Conservation (phyloP, 1,140 invertebrate genomes). For the Scaptomyza graminum region DNA sequence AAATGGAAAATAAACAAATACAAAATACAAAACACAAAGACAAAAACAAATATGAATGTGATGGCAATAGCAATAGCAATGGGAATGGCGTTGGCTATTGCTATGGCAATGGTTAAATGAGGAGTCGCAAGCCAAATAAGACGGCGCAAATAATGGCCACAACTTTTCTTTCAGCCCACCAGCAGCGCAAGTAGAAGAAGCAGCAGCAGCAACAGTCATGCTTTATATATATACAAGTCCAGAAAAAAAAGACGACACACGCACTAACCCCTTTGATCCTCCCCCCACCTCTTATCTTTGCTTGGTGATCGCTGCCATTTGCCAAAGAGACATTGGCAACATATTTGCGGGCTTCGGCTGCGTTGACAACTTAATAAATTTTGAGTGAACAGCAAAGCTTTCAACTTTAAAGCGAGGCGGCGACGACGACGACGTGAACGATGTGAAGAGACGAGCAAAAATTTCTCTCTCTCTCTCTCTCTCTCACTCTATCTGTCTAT, state of each 20-base stretch:
- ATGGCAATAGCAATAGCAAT: conserved; percentile 12
- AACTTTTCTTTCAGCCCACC: conserved; percentile 44
- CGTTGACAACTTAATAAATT: conserved; percentile 82
- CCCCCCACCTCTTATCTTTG: not conserved
- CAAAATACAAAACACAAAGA: conserved; percentile 19
- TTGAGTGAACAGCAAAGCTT: conserved; percentile 47
- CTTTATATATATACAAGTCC: conserved; percentile 2
- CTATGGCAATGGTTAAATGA: conserved; percentile 3
- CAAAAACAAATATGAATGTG: conserved; percentile 33
- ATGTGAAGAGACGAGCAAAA: conserved; percentile 23
- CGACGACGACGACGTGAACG: not conserved
- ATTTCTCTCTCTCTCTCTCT: too few species aligned
- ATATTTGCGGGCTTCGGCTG: conserved; percentile 60
- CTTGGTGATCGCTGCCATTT: conserved; percentile 11
- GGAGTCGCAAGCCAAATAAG: conserved; percentile 49
- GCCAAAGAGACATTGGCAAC: conserved; percentile 64
- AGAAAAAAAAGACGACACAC: conserved; percentile 22
- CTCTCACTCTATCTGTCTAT: conserved; percentile 2
- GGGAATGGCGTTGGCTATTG: conserved; percentile 11
- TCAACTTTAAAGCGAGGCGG: conserved; percentile 18
- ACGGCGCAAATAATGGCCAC: conserved; percentile 53
- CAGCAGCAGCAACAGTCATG: too few species aligned
- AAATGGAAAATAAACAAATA: conserved; percentile 4
- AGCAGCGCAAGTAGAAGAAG: conserved; percentile 31
- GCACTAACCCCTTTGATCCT: not conserved